These are phyloP conservation scores for Dorcus parallelipipedus DNA, from an alignment of 2,888 invertebrate genomes.

Conservation along the genomic window DNA sequence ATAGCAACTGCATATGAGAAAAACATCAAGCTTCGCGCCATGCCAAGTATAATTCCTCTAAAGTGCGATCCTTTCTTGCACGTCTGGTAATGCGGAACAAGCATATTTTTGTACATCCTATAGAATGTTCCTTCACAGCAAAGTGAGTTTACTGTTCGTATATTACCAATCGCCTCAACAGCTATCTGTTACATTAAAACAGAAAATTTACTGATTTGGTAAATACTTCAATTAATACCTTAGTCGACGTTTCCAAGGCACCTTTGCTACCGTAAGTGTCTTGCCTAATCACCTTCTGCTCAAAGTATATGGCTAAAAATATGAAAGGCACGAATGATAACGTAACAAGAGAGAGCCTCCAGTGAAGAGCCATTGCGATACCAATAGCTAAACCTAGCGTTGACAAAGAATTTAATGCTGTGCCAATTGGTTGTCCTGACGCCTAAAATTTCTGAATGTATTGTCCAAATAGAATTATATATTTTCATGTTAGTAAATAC, in stretches of 20 bases:
- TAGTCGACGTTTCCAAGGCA: slow-evolving; percentile 13
- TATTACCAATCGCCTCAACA: slow-evolving; percentile 68
- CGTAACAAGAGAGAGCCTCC: slow-evolving; percentile 24
- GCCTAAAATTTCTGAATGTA: slow-evolving; percentile 16
- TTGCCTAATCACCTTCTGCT: slow-evolving; percentile 20
- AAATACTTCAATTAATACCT: slow-evolving; percentile 2
- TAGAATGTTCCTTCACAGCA: slow-evolving; percentile 64
- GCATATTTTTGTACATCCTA: slow-evolving; percentile 54
- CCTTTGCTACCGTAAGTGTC: slow-evolving; percentile 8
- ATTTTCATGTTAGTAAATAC: slow-evolving; percentile 17
- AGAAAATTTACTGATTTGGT: too few relatives aligned
- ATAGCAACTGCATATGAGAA: slow-evolving; percentile 46
- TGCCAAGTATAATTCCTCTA: slow-evolving; percentile 63
- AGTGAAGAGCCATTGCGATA: slow-evolving; percentile 24
- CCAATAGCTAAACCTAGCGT: slow-evolving; percentile 23
- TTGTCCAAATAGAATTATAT: too few relatives aligned
- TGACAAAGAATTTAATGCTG: slow-evolving; percentile 22
- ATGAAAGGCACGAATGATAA: slow-evolving; percentile 26
- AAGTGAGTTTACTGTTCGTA: slow-evolving; percentile 68
- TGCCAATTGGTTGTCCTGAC: slow-evolving; percentile 28
- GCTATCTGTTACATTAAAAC: slow-evolving; percentile 51
- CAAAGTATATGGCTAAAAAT: slow-evolving; percentile 24
- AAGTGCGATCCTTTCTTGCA: slow-evolving; percentile 58
- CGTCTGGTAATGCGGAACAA: slow-evolving; percentile 56
- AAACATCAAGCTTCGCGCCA: slow-evolving; percentile 63